Base-by-base conservation (phyloP, 1,140 invertebrate genomes). In the Odontomachus brunneus region DNA sequence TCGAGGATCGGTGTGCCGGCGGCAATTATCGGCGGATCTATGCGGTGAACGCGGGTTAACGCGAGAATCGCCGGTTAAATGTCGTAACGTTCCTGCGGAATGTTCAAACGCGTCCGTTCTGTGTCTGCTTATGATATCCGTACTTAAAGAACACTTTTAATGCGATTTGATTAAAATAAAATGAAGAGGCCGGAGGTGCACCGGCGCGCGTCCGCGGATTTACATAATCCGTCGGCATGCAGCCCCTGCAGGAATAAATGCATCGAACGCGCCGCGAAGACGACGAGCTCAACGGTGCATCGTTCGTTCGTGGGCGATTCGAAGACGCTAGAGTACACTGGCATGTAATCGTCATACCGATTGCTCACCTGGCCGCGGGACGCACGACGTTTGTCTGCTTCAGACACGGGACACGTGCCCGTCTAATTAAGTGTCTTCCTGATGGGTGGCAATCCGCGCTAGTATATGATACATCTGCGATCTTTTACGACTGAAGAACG, bases 141-240 rank as follows among this genome's bases (percentile, higher is more conserved):
- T 26, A 26, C n/a, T 12, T 2, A 24, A 80, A 22, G 59, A 59
- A 38, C 73, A 29, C 17, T 71, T 71, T 80, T 69, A 69, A 12
- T 19, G 33, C 38, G 14, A 1, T 49, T 67, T 14, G 17, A 71
- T 80, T 71, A 5, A 71, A 80, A 80, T 71, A 29, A 80, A 78
- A 55, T 48, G 33, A 29, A 33, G 0, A 48, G n/a, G 17, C 49
- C 65, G 33, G n/a, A n/a, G 57, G 33, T 12, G 49, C 74, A 55
- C 84, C 78, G 86, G 91, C 89, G 89, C 91, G 91, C 87, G 75
- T n/a, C n/a, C n/a, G n/a, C n/a, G n/a, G 66, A 92, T 92, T 92
- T 92, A 90, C 91, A 92, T 91, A 91, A 90, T 82, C 83, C 89
- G 71, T 84, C 85, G 83, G 60, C 74, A 82, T 85, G 78, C 84